Base-by-base conservation (phyloP, 2,113 vertebrate genomes). In the Sinocyclocheilus maitianheensis region DNA sequence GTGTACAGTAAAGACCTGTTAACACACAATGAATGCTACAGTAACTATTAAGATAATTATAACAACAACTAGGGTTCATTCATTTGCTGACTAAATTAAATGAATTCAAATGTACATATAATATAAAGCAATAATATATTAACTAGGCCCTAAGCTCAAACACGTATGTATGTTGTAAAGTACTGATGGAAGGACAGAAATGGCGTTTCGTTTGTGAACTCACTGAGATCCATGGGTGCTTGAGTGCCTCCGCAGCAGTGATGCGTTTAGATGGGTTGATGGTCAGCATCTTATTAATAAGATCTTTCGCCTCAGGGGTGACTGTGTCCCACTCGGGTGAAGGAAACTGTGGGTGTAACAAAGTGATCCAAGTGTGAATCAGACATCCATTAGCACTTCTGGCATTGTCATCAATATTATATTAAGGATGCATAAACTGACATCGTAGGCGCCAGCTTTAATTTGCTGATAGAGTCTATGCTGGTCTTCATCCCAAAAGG, bases 381-480 rank as follows among this genome's bases (percentile, higher is more conserved):
- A 77, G n/a, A 58, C 24, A 67, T 3, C 43, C 43, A 26, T 11
- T 37, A 79, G 34, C 3, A n/a, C 26, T 67, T 18, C 11, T 65
- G 55, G 11, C 20, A 34, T 48, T 14, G 51, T 58, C 40, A 78
- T 58, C 43, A 26, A 37, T 30, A 84, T 26, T 14, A 34, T 1
- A 20, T 37, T 86, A 79, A 85, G 83, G 72, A 88, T 71, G 77
- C 16, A 74, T 12, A 18, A 16, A 93, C 93, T 48, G 85, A 95
- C 94, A 81, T 95, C 94, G 22, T 94, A 94, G 6, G 94, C 94
- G 62, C 94, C 94, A 67, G 94, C 94, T 90, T 94, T 94, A 89
- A 95, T 95, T 88, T 95, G 94, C 91, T 95, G 94, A 75, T 95
- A 95, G 34, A 95, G 93, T 87, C 94, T 90, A 87, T 95, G 94